These are phyloP conservation scores for Pantala flavescens DNA, from an alignment of 1,140 invertebrate genomes.

Conservation along the genomic window DNA sequence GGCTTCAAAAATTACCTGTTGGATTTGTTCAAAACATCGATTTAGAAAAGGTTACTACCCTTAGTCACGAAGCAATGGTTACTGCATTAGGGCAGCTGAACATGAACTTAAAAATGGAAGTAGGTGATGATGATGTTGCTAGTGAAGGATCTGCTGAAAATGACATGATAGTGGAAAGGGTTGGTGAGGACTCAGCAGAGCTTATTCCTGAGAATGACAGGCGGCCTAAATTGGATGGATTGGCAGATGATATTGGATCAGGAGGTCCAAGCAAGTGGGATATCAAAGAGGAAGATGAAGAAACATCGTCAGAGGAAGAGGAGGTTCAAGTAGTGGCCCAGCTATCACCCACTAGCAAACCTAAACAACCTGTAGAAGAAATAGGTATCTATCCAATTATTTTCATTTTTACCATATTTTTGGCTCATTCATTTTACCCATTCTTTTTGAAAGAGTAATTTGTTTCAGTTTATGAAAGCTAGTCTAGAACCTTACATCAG, in stretches of 20 bases:
- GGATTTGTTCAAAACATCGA: background rate
- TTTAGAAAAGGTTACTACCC: background rate
- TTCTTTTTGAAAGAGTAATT: background rate
- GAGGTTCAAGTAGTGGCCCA: conserved; percentile 31
- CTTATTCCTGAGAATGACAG: background rate
- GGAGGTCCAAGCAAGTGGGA: conserved; percentile 36
- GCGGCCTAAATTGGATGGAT: background rate
- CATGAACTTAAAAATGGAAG: background rate
- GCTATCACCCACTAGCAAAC: conserved; percentile 27
- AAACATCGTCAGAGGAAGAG: conserved; percentile 31
- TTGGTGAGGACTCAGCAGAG: background rate
- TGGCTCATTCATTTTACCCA: background rate
- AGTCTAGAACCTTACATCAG: too few relatives aligned
- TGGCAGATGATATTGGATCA: conserved; percentile 23
- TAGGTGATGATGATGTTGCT: background rate
- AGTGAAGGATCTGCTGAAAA: background rate
- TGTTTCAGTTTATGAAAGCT: too few relatives aligned
- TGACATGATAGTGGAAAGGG: background rate
- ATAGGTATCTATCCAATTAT: conserved; percentile 32
- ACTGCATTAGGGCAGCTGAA: background rate
- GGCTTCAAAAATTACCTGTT: background rate
- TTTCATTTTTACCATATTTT: conserved; percentile 17
- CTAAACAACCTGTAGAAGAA: conserved; percentile 27
- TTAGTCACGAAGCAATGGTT: background rate
- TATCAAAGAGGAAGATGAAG: conserved; percentile 27